Evolutionary conservation across 1,140 invertebrate genomes (phyloP), one percentile per base, ranked within the genome.

Genomic region (Apis florea): DNA sequence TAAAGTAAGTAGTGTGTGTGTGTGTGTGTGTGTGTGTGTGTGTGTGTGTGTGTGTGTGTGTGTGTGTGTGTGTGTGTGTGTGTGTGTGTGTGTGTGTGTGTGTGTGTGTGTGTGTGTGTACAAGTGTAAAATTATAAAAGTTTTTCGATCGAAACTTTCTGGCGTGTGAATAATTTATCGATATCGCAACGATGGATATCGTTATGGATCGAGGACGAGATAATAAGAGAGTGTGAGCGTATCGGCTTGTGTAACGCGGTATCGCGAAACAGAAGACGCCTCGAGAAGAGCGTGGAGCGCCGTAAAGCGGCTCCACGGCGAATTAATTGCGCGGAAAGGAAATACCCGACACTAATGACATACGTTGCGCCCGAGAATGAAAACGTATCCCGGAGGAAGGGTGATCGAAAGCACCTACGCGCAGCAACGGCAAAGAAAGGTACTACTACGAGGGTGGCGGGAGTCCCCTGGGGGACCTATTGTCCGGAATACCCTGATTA

Each of bases 401-500:
- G 85, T 81, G 85, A 84, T 85, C 81, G 78, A 80, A 90, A 87
- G 89, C 85, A 90, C 88, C 88, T 89, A 88, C 85, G 83, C 86
- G 85, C 72, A 87, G 87, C 89, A 89, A 89, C 84, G 86, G 87
- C 89, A 86, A 91, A 90, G 88, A 90, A 88, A 90, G 90, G 89
- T 91, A 90, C 86, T 91, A 90, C 86, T 90, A 90, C 88, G 90
- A 92, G 91, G 90, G 89, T 89, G 88, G 86, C 85, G 89, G 90
- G 81, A 90, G 90, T 90, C 90, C 91, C 92, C 91, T 89, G 89
- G 91, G 91, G 89, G 79, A 84, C 78, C 91, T 87, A 93, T 93
- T 93, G 92, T 93, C 90, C 90, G 89, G 90, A 90, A 91, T 90
- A 92, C 90, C 90, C 90, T 92, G 91, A 93, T 93, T 93, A 92